Percentiles rank a stretch among this genome's conserved stretches.
Evolutionary conservation across 2,113 vertebrate species (phyloP).

Genomic region (Cyanoliseus patagonus): DNA sequence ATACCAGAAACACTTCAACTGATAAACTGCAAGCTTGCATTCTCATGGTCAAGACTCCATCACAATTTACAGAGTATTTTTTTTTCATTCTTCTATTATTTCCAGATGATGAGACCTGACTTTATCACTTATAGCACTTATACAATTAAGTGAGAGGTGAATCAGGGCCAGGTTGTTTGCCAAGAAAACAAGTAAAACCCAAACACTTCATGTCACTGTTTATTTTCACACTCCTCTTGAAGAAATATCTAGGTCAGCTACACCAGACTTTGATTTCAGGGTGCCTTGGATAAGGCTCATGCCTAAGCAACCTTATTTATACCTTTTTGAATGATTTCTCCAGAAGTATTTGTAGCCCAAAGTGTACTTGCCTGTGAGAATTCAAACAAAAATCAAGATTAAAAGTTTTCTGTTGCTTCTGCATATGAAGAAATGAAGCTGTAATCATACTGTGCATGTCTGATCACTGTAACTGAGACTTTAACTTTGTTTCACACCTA

Average conservation of each 20-base stretch:
- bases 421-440: neutral
- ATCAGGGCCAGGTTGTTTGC: constrained; percentile 30
- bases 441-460: neutral
- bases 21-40: neutral
- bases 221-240: constrained; percentile 54
- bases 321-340: neutral
- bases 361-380: neutral
- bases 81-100: constrained; percentile 42
- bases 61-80: neutral
- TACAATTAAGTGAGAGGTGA: constrained; percentile 56
- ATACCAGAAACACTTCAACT: neutral
- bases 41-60: neutral
- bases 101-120: constrained; percentile 52
- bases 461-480: neutral
- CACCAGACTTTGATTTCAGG: neutral
- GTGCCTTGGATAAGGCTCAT: neutral
- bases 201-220: constrained; percentile 47
- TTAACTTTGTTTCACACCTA: neutral
- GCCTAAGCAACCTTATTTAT: neutral
- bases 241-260: constrained; percentile 28
- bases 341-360: neutral
- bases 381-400: neutral
- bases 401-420: neutral
- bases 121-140: constrained; percentile 40
- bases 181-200: constrained; percentile 51